Conservation (phyloP, 1,140 invertebrate species). For the Tetragonula clypearis region DNA sequence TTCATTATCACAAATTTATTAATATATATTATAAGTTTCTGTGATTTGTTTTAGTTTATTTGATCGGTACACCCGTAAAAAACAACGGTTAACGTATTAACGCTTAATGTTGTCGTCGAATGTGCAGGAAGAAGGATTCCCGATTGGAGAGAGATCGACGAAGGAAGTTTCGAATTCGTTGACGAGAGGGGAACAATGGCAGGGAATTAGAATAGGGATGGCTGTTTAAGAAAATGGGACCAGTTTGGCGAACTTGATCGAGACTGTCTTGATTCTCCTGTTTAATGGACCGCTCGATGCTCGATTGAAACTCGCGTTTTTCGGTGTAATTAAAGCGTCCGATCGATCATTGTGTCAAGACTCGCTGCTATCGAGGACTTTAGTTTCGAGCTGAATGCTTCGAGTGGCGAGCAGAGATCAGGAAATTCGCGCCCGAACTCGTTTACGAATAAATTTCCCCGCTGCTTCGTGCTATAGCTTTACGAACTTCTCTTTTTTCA, state of each 20-base stretch:
- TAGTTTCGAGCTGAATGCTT: background rate
- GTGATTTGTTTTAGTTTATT: too few relatives aligned
- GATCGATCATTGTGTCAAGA: conserved; percentile 18
- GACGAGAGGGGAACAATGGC: background rate
- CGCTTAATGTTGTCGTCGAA: background rate
- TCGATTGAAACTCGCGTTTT: conserved; percentile 18
- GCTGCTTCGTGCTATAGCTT: background rate
- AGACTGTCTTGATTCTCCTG: background rate
- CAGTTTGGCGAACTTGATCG: conserved; percentile 10
- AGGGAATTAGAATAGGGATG: background rate
- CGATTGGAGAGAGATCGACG: background rate
- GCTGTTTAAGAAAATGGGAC: conserved; percentile 17
- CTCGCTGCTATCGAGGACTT: background rate
- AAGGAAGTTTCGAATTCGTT: background rate
- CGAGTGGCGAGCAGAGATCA: background rate
- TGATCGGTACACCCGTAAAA: too few relatives aligned
- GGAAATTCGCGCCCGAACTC: conserved; percentile 3
- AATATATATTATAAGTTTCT: too few relatives aligned
- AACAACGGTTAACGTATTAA: too few relatives aligned
- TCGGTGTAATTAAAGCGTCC: conserved; percentile 7
- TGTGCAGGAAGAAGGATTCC: background rate
- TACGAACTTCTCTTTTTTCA: background rate
- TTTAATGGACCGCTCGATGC: background rate
- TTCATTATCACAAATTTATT: too few relatives aligned
- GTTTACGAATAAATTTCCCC: conserved; percentile 7